A percentile compares a stretch with the other conserved stretches of the same genome.
These are phyloP conservation scores for Etheostoma spectabile DNA, from an alignment of 2,113 vertebrate genomes.

Conservation along the genomic window DNA sequence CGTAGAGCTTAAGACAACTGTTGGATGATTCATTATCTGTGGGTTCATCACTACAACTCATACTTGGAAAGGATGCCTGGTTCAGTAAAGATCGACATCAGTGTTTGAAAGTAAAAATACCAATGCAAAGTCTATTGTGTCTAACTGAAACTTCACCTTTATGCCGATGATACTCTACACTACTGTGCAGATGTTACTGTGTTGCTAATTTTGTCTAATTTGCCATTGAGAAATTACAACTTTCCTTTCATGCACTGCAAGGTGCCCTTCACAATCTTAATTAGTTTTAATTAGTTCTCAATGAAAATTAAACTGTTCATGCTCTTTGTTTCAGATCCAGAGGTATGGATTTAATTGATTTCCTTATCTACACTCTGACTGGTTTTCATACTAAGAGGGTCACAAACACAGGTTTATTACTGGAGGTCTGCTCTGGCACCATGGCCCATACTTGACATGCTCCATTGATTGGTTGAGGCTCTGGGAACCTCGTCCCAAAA, in stretches of 20 bases:
- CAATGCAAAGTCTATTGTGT: not conserved
- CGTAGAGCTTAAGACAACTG: not conserved
- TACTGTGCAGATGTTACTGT: not conserved
- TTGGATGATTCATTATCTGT: not conserved
- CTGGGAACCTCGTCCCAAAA: too few relatives aligned
- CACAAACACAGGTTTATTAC: not conserved
- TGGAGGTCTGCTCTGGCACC: too few relatives aligned
- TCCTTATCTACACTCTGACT: not conserved
- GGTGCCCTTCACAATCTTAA: too few relatives aligned
- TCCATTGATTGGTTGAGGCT: not conserved
- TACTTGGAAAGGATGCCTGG: too few relatives aligned
- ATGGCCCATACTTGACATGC: not conserved
- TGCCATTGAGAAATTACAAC: not conserved
- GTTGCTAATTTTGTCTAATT: not conserved
- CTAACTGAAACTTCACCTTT: not conserved
- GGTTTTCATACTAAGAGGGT: not conserved
- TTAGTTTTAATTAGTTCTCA: too few relatives aligned
- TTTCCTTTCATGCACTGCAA: too few relatives aligned
- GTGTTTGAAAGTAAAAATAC: not conserved
- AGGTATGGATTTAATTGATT: not conserved
- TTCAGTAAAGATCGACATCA: not conserved
- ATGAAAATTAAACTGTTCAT: not conserved
- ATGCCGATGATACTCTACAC: not conserved
- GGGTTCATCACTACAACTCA: not conserved
- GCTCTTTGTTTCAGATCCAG: not conserved